These are phyloP conservation scores for Desmophyllum pertusum DNA, from an alignment of 92 coral and sea anemone species.

Conservation along the genomic window DNA sequence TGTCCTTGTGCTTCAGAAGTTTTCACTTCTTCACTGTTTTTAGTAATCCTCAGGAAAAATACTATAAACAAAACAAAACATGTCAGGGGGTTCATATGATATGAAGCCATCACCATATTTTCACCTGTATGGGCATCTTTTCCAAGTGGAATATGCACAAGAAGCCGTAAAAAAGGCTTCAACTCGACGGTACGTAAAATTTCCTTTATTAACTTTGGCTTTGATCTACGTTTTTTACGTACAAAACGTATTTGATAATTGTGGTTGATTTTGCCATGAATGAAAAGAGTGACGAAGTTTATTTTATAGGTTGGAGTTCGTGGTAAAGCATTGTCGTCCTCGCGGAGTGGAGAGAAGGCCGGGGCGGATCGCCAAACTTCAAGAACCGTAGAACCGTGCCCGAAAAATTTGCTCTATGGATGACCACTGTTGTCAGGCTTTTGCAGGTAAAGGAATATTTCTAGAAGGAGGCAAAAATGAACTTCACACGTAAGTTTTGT, in stretches of 20 bases:
- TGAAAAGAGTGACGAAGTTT: not conserved
- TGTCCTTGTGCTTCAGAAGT: not conserved
- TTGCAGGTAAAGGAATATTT: slow-evolving; percentile 77
- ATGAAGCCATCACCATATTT: slow-evolving; percentile 98
- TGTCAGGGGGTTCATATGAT: slow-evolving; percentile 99
- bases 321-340: slow-evolving; percentile 92
- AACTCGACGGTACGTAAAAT: slow-evolving; percentile 79
- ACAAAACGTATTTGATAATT: not conserved
- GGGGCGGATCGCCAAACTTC: slow-evolving; percentile 97
- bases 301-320: slow-evolving; percentile 94
- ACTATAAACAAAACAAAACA: slow-evolving; percentile 27
- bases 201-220: not conserved
- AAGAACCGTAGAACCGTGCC: slow-evolving; percentile 96
- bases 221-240: not conserved
- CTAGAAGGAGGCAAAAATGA: not conserved
- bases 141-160: slow-evolving; percentile 99
- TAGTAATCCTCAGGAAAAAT: not conserved
- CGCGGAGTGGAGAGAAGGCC: slow-evolving; percentile 98
- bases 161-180: slow-evolving; percentile 99
- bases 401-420: slow-evolving; percentile 94
- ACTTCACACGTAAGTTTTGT: not conserved
- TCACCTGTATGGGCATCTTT: slow-evolving; percentile 99
- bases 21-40: slow-evolving; percentile 8
- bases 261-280: not conserved
- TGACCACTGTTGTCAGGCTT: slow-evolving; percentile 98